Conservation (phyloP, 2,113 vertebrate genomes). For the Peromyscus polionotus region DNA sequence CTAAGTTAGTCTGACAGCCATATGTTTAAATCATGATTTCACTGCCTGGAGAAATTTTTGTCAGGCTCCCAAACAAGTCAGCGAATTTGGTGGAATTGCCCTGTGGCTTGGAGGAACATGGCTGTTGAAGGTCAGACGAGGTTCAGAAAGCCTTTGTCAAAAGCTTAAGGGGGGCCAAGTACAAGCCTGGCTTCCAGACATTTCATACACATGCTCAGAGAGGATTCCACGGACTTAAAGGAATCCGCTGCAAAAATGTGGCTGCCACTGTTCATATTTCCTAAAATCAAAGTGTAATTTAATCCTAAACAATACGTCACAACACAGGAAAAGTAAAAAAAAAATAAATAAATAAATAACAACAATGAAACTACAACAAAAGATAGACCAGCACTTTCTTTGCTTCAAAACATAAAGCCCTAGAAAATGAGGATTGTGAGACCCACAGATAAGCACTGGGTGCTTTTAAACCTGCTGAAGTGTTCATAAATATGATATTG, state of each 20-base stretch:
- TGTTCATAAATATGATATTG: neutral
- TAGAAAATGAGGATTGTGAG: neutral
- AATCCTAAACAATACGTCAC: neutral
- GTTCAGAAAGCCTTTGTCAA: constrained; percentile 66
- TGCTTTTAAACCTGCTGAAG: neutral
- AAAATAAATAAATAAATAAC: neutral
- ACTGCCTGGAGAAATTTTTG: constrained; percentile 77
- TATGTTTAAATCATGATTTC: constrained; percentile 82
- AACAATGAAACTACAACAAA: neutral
- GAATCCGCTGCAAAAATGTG: neutral
- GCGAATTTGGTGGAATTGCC: constrained; percentile 60
- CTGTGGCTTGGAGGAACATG: constrained; percentile 62
- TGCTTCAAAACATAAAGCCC: neutral
- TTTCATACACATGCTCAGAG: neutral
- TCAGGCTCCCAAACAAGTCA: constrained; percentile 76
- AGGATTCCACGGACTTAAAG: neutral
- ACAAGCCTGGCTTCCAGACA: neutral
- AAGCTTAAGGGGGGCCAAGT: neutral
- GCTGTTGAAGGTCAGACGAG: constrained; percentile 74
- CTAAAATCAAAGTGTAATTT: constrained; percentile 4
- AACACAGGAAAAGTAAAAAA: constrained; percentile 13
- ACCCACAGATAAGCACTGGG: neutral
- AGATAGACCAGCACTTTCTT: neutral
- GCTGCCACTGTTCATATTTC: neutral
- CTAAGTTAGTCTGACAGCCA: constrained; percentile 84